Conservation (phyloP, 2,888 invertebrate species). For the Hirtodrosophila duncani region DNA sequence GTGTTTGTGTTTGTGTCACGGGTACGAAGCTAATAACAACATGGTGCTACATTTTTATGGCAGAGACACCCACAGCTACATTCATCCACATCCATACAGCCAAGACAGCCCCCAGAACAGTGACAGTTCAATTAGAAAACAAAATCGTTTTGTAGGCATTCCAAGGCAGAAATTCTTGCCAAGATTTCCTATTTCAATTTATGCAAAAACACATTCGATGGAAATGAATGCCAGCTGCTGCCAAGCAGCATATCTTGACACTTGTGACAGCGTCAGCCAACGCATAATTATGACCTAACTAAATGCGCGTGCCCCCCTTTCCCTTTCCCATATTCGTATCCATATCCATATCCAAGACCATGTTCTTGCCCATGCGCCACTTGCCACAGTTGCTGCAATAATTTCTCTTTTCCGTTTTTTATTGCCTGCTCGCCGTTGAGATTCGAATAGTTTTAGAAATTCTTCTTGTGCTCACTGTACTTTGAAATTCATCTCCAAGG, state of each 20-base stretch:
- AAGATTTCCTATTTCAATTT: conserved; percentile 15
- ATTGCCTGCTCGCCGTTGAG: conserved; percentile 30
- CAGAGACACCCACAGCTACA: conserved; percentile 21
- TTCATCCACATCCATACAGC: neutral
- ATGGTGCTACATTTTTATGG: conserved; percentile 53
- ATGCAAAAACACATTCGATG: conserved; percentile 37
- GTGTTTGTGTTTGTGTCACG: neutral
- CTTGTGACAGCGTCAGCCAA: too few species aligned
- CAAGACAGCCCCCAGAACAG: conserved; percentile 7
- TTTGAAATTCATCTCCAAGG: conserved; percentile 40
- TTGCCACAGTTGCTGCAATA: conserved; percentile 22
- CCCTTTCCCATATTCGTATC: too few species aligned
- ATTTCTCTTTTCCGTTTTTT: conserved; percentile 36
- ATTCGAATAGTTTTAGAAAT: conserved; percentile 61
- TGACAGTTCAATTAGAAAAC: conserved; percentile 54
- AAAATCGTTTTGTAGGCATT: conserved; percentile 29
- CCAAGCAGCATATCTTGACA: too few species aligned
- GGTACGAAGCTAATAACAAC: conserved; percentile 44
- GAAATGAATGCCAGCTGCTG: conserved; percentile 29
- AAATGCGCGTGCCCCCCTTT: neutral
- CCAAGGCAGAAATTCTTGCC: conserved; percentile 5
- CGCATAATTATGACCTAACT: conserved; percentile 18
- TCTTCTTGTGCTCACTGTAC: conserved; percentile 27
- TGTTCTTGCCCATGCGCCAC: conserved; percentile 18
- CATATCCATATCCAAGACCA: conserved; percentile 8